Evolutionary conservation across 1,140 invertebrate genomes (phyloP).

Genomic region (Drosophila rhopaloa): DNA sequence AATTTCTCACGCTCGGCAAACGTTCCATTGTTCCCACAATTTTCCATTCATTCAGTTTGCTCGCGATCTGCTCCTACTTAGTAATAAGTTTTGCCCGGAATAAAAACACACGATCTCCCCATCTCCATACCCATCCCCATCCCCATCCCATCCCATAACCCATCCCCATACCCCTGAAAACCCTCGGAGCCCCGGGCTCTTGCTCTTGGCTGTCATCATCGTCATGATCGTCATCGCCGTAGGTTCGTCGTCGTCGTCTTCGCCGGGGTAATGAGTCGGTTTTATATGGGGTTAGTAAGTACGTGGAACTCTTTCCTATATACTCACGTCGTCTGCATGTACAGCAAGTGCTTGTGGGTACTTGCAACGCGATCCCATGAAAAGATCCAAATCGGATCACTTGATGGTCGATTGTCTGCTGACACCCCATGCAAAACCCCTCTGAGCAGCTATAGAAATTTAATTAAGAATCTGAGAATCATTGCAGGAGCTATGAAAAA

Average conservation of each 20-base stretch:
- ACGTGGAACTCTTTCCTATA: conserved; percentile 36
- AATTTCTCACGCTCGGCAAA: conserved; percentile 69
- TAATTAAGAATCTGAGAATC: conserved; percentile 8
- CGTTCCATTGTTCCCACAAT: conserved; percentile 76
- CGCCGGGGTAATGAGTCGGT: conserved; percentile 62
- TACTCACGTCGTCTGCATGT: conserved; percentile 23
- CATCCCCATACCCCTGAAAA: not conserved
- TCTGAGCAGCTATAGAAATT: conserved; percentile 1
- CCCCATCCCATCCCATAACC: too few relatives aligned
- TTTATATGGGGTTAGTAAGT: conserved; percentile 67
- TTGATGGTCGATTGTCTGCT: conserved; percentile 31
- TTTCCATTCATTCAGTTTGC: conserved; percentile 80
- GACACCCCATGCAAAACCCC: conserved; percentile 5
- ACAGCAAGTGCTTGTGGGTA: not conserved
- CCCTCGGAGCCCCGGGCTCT: conserved; percentile 5
- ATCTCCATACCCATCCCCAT: too few relatives aligned
- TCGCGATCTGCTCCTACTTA: conserved; percentile 77
- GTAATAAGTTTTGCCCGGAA: conserved; percentile 73
- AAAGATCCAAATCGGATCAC: conserved; percentile 33
- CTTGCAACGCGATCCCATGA: conserved; percentile 16
- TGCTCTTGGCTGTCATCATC: conserved; percentile 49
- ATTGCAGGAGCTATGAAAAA: not conserved
- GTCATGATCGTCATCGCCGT: conserved; percentile 27
- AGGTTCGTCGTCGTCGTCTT: conserved; percentile 21
- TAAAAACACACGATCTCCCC: conserved; percentile 24